Evolutionary conservation across 2,113 vertebrate genomes (phyloP).

Genomic region (Hirundichthys speculiger): DNA sequence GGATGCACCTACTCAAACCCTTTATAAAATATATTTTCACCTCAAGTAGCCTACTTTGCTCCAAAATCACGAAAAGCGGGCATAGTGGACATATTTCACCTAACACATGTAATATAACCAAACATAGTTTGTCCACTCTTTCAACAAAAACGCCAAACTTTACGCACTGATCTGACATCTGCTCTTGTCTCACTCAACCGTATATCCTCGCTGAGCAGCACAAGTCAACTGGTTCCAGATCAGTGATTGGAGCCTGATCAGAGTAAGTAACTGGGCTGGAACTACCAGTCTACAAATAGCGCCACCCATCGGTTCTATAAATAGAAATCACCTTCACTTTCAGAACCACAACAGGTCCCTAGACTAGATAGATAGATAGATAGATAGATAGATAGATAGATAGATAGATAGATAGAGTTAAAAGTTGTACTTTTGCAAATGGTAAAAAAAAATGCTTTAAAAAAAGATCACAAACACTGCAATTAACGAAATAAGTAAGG

Average conservation of each 20-base stretch:
- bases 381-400: slow-evolving; percentile 5
- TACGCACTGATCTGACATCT: slow-evolving; percentile 38
- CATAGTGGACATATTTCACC: accelerated
- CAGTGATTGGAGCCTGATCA: slow-evolving; percentile 33
- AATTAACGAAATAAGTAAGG: no score
- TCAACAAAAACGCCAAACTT: background rate
- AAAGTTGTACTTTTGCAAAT: background rate
- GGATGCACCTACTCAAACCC: background rate
- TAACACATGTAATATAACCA: no score
- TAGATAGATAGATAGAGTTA: slow-evolving; percentile 31
- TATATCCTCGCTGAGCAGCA: background rate
- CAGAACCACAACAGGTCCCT: no score
- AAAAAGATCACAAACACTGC: no score
- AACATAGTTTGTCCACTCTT: no score
- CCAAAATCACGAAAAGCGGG: background rate
- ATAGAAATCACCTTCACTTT: background rate
- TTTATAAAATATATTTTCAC: background rate
- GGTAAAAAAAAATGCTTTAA: no score
- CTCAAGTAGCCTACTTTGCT: background rate
- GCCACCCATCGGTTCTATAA: slow-evolving; percentile 31
- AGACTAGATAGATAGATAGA: background rate
- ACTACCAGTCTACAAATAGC: slow-evolving; percentile 20
- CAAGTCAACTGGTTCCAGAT: slow-evolving; percentile 27
- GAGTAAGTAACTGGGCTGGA: background rate
- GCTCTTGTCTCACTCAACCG: slow-evolving; percentile 3